Percentiles rank a stretch among this genome's conserved stretches.
Conservation (phyloP, 64 coral and sea anemone species). For the Pachyseris speciosa region DNA sequence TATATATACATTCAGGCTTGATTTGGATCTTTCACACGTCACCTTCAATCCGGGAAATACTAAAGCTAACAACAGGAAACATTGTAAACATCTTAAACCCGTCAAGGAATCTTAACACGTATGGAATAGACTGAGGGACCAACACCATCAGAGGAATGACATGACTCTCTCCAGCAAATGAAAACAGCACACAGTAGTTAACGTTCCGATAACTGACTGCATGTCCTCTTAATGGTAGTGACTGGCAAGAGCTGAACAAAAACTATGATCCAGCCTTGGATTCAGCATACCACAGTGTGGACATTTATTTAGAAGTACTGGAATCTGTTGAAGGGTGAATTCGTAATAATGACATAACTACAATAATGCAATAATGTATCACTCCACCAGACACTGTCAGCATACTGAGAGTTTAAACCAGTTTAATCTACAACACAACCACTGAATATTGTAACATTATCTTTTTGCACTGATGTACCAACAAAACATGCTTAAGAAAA, state of each 20-base stretch:
- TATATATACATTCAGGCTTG: constrained; percentile 15
- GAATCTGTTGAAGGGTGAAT: constrained; percentile 26
- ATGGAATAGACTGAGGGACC: constrained; percentile 7
- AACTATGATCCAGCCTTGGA: neutral
- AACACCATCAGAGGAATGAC: constrained; percentile 12
- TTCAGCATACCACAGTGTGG: constrained; percentile 17
- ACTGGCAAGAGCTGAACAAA: neutral
- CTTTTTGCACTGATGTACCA: constrained; percentile 20
- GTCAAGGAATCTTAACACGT: too few species aligned
- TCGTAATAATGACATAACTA: too few species aligned
- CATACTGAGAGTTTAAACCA: constrained; percentile 4
- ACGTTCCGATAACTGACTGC: neutral
- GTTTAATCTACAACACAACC: too few species aligned
- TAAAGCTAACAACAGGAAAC: neutral
- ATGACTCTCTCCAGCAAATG: too few species aligned
- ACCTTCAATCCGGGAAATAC: constrained; percentile 1
- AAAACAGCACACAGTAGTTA: too few species aligned
- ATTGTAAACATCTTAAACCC: constrained; percentile 8
- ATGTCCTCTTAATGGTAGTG: neutral
- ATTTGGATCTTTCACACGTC: constrained; percentile 2
- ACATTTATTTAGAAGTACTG: constrained; percentile 23
- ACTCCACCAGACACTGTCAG: constrained; percentile 35
- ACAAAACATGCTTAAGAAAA: constrained; percentile 31
- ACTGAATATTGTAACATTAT: too few species aligned
- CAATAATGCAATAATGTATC: constrained; percentile 17